Conservation (phyloP, 2,113 vertebrate genomes). For the Plotosus lineatus region DNA sequence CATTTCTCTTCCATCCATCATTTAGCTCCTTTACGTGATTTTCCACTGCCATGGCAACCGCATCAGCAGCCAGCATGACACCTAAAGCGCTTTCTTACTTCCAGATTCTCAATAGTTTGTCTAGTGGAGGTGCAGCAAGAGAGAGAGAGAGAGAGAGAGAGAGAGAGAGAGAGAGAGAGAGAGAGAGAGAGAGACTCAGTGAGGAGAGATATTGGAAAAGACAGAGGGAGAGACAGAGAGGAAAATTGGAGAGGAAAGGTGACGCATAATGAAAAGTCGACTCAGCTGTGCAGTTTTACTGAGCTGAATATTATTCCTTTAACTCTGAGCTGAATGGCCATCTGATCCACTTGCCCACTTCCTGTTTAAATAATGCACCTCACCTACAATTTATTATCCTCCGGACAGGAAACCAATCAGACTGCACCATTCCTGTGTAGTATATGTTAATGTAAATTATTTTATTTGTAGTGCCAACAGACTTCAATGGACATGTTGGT, state of each 20-base stretch:
- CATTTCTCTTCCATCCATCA: conserved; percentile 20
- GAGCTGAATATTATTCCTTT: conserved; percentile 3
- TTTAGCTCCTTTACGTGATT: not conserved
- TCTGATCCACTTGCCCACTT: conserved; percentile 2
- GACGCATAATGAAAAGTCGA: not conserved
- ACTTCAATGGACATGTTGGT: too few relatives aligned
- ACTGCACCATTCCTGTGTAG: too few relatives aligned
- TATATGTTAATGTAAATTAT: too few relatives aligned
- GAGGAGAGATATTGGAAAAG: conserved; percentile 5
- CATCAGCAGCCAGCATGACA: conserved; percentile 12
- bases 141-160: not conserved
- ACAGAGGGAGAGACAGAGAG: conserved; percentile 8
- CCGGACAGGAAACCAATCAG: too few relatives aligned
- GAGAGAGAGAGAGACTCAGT: conserved; percentile 7
- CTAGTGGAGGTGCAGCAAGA: not conserved
- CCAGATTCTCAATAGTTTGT: conserved; percentile 17
- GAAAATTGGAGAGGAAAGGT: conserved; percentile 14
- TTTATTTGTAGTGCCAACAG: too few relatives aligned
- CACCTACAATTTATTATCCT: too few relatives aligned
- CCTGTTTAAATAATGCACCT: not conserved
- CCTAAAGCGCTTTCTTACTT: conserved; percentile 20
- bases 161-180: conserved; percentile 4
- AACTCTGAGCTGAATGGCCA: not conserved
- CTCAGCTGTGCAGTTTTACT: conserved; percentile 7
- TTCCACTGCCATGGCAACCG: conserved; percentile 16